Base-by-base conservation (phyloP, 2,113 vertebrate genomes). In the Microcebus tavaratra region DNA sequence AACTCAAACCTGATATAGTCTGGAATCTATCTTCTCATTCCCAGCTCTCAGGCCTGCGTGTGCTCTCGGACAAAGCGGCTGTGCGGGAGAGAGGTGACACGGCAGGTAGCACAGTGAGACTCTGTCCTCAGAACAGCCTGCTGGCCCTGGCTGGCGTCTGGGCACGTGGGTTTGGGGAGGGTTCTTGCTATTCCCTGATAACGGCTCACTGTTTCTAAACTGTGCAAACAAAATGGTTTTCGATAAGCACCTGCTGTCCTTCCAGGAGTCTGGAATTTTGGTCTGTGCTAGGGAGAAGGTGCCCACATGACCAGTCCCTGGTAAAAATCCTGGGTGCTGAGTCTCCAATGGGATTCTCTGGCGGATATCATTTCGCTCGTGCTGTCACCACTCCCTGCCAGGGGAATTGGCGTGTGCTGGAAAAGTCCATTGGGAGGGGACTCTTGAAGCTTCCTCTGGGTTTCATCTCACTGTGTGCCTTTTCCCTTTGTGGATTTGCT, bases 1-100 rank as follows among this genome's bases (percentile, higher is more conserved):
- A 6, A 34, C 20, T 1, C 14, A 6, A 31, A 6, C 3, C 36
- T 53, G 88, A 17, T 1, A 2, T 2, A 15, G 42, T n/a, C 73
- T 90, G 57, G 36, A 68, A 14, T 45, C 10, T 17, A 6, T 27
- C 42, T 59, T n/a, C 61, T 73, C 17, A 55, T 45, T 29, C 42
- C n/a, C 29, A 45, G 42, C n/a, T 45, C 80, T 80, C 36, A 3
- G 72, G 34, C 15, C 14, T 50, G 42, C 23, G 8, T 39, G 59
- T 3, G 1, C 63, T 63, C 59, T 81, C 53, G 42, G 57, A 72
- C 34, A 11, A 63, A 39, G 68, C 8, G 50, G 78, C 53, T 31
- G n/a, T 10, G 31, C 13, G 85, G 11, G 11, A 17, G 23, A 48
- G 76, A 73, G 29, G 67, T 23, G 8, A 3, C 27, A 61, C 0